Evolutionary conservation across 64 coral and sea anemone genomes (phyloP).

Genomic region (Anthopleura sola): DNA sequence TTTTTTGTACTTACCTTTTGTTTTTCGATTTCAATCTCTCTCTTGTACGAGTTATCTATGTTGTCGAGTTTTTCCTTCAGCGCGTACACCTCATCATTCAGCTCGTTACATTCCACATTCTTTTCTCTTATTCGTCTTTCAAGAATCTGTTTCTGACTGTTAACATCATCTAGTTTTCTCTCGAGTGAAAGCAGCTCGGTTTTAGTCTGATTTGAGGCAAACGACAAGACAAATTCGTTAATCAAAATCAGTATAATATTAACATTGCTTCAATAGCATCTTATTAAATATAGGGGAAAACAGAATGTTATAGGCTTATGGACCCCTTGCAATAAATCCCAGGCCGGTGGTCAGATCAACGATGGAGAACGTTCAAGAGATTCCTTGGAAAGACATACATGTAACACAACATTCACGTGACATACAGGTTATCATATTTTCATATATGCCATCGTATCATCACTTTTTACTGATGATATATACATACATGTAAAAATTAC

Average conservation of each 20-base stretch:
- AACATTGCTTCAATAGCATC: neutral
- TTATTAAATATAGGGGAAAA: neutral
- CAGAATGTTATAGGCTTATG: no score
- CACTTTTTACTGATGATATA: no score
- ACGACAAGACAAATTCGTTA: neutral
- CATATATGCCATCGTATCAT: no score
- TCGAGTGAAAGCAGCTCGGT: constrained; percentile 62
- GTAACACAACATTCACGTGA: no score
- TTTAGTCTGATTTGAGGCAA: constrained; percentile 47
- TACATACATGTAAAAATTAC: no score
- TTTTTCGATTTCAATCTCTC: constrained; percentile 84
- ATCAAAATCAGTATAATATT: no score
- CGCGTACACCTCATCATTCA: constrained; percentile 71
- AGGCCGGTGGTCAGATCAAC: no score
- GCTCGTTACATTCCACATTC: constrained; percentile 56
- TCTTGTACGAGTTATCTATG: constrained; percentile 44
- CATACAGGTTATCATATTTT: no score
- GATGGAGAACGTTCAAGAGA: no score
- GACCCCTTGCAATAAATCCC: no score
- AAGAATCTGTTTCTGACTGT: constrained; percentile 64
- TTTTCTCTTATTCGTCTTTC: constrained; percentile 85
- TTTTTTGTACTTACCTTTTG: constrained; percentile 59
- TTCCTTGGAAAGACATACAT: no score
- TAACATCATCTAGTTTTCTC: constrained; percentile 68
- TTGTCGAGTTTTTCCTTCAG: constrained; percentile 75